Evolutionary conservation across 2,888 invertebrate species (phyloP), one percentile per base, ranked within the genome.

Genomic region (Euproctis similis): DNA sequence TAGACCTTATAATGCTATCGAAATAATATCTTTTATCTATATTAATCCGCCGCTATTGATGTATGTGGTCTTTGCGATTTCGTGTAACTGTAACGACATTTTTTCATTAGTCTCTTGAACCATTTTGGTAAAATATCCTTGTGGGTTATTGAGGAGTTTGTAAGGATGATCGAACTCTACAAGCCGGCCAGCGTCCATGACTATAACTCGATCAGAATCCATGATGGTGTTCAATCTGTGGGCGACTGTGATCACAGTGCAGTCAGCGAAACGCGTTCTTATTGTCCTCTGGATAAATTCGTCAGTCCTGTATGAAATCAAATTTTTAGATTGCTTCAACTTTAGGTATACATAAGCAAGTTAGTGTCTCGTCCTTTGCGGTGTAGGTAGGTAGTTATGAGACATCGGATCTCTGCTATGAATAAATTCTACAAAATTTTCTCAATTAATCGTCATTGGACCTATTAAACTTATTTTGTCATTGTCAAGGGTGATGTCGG

Each of bases 141-240:
- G 75, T 1, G 86, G 76, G 43, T 88, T 87, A 45, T 70, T 84
- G 18, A 92, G 81, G 28, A 92, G 70, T 33, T 86, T 75, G 61
- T 90, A 81, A 0, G 93, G 92, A 50, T 89, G 87, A 61, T 90
- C 91, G 51, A 88, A 92, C 71, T 93, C 92, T 31, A 89, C 89
- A 31, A 93, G 87, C 9, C 78, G 70, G 1, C 97, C 97, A 4
- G 89, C 87, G 57, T 95, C 93, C 89, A 97, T 91, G 1, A 96
- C 95, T 60, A 96, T 85, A 9, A 96, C 91, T 36, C 91, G 87
- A 76, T 96, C 94, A 0, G 94, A 94, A 71, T 97, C 96, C 91
- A 97, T 96, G 39, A 97, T 93, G 1, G 96, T 97, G 65, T 96
- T 91, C 13, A 97, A 85, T 21, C 97, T 87, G 75, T 97, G 96